Evolutionary conservation across 2,797 vertebrate genomes (phyloP).

Genomic region (Melanotaenia nigrans): DNA sequence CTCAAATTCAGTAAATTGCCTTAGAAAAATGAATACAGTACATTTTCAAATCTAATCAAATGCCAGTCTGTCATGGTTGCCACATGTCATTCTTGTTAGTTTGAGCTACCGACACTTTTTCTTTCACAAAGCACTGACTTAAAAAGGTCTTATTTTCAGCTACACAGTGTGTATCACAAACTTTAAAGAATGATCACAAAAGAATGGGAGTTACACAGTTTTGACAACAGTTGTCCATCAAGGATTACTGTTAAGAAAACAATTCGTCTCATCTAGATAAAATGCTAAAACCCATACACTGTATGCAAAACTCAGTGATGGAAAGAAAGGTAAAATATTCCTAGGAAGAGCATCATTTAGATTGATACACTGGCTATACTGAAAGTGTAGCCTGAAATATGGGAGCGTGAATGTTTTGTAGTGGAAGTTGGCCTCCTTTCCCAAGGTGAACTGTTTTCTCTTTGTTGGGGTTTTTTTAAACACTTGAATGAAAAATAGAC

Average conservation of each 20-base stretch:
- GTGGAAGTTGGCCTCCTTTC: slow-evolving; percentile 23
- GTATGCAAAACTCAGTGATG: not conserved
- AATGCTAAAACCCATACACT: slow-evolving; percentile 19
- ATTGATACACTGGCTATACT: slow-evolving; percentile 10
- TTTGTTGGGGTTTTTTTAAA: slow-evolving; percentile 16
- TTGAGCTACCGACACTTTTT: slow-evolving; percentile 9
- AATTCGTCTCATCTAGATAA: slow-evolving; percentile 17
- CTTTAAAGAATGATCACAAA: slow-evolving; percentile 35
- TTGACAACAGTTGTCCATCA: slow-evolving; percentile 29
- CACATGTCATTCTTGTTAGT: slow-evolving; percentile 39
- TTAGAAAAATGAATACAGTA: not conserved
- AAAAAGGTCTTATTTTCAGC: slow-evolving; percentile 28
- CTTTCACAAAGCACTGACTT: slow-evolving; percentile 20
- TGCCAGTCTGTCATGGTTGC: slow-evolving; percentile 26
- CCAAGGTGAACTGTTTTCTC: slow-evolving; percentile 4
- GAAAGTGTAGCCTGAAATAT: slow-evolving; percentile 21
- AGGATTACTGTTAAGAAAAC: slow-evolving; percentile 20
- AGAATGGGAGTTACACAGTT: slow-evolving; percentile 2
- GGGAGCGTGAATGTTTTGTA: slow-evolving; percentile 15
- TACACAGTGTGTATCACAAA: slow-evolving; percentile 3
- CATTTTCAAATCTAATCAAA: slow-evolving; percentile 15
- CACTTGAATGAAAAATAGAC: slow-evolving; percentile 28
- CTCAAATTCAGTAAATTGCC: not conserved
- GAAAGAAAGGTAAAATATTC: slow-evolving; percentile 11
- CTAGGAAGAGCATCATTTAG: not conserved